Evolutionary conservation across 2,797 vertebrate genomes (phyloP).

Genomic region (Dipus sagitta): DNA sequence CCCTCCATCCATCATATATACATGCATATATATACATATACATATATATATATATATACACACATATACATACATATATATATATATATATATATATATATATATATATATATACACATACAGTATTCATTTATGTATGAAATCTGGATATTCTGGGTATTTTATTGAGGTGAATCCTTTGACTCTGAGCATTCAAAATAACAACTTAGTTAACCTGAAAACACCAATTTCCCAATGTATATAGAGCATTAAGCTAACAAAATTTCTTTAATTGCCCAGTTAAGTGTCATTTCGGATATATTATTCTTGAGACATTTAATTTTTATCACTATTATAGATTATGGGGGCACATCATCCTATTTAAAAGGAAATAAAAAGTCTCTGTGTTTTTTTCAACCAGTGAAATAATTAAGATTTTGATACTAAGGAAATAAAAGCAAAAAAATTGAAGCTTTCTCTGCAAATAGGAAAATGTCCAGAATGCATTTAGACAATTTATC

Average conservation of each 20-base stretch:
- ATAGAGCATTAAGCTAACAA: constrained; percentile 54
- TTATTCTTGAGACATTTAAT: constrained; percentile 55
- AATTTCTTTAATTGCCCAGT: constrained; percentile 66
- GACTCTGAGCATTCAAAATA: constrained; percentile 62
- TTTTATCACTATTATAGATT: constrained; percentile 42
- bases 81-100: too few relatives aligned
- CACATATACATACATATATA: too few relatives aligned
- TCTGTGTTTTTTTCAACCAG: not conserved
- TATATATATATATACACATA: too few relatives aligned
- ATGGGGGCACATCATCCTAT: constrained; percentile 27
- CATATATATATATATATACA: not conserved
- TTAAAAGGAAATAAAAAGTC: constrained; percentile 62
- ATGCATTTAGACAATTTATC: constrained; percentile 40
- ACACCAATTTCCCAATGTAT: constrained; percentile 43
- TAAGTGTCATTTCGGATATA: constrained; percentile 70
- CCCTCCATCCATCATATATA: not conserved
- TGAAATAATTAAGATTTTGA: constrained; percentile 52
- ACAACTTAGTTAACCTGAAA: constrained; percentile 66
- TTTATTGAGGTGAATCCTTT: not conserved
- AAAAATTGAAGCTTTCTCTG: not conserved
- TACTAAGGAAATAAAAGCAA: not conserved
- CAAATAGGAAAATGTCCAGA: constrained; percentile 50
- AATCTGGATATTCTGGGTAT: too few relatives aligned
- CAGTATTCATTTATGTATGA: too few relatives aligned
- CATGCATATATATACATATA: not conserved